These are phyloP conservation scores for Chrysotoxum bicinctum DNA, from an alignment of 2,888 invertebrate genomes.

Conservation along the genomic window DNA sequence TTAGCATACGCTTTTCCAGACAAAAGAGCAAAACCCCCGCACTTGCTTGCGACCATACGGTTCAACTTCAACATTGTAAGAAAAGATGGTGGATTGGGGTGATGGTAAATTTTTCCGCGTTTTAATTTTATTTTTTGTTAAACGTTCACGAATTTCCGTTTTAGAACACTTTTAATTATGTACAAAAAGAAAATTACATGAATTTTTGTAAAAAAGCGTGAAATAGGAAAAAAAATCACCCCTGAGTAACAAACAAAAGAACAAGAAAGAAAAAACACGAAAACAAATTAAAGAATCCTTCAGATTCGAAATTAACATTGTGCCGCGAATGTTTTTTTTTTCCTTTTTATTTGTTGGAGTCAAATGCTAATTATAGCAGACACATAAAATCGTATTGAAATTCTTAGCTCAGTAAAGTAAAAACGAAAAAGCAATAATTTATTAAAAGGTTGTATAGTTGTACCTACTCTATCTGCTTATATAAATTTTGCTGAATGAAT, in stretches of 20 bases:
- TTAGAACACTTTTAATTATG: slow-evolving; percentile 72
- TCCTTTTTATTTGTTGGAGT: slow-evolving; percentile 24
- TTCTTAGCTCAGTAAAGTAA: not conserved
- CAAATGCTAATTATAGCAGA: slow-evolving; percentile 34
- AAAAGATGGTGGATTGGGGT: not conserved
- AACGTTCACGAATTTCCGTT: slow-evolving; percentile 72
- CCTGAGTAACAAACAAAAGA: slow-evolving; percentile 24
- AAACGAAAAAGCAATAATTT: slow-evolving; percentile 1
- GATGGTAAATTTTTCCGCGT: slow-evolving; percentile 68
- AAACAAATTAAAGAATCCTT: slow-evolving; percentile 62
- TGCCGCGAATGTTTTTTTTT: slow-evolving; percentile 19
- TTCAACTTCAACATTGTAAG: slow-evolving; percentile 5
- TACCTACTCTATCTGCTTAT: not conserved
- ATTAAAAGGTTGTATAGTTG: not conserved
- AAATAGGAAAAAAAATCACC: slow-evolving; percentile 56
- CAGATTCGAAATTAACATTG: slow-evolving; percentile 63
- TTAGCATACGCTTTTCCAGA: slow-evolving; percentile 68
- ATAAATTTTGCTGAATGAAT: too few relatives aligned
- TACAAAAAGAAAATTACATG: slow-evolving; percentile 71
- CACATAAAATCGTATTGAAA: slow-evolving; percentile 39
- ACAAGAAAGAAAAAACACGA: slow-evolving; percentile 4
- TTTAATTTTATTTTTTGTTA: slow-evolving; percentile 73
- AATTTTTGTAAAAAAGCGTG: slow-evolving; percentile 69
- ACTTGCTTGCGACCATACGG: slow-evolving; percentile 24
- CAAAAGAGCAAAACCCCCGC: slow-evolving; percentile 26